phyloP scores from a whole-genome alignment of 2,113 vertebrate species.

The Microcebus tavaratra region DNA sequence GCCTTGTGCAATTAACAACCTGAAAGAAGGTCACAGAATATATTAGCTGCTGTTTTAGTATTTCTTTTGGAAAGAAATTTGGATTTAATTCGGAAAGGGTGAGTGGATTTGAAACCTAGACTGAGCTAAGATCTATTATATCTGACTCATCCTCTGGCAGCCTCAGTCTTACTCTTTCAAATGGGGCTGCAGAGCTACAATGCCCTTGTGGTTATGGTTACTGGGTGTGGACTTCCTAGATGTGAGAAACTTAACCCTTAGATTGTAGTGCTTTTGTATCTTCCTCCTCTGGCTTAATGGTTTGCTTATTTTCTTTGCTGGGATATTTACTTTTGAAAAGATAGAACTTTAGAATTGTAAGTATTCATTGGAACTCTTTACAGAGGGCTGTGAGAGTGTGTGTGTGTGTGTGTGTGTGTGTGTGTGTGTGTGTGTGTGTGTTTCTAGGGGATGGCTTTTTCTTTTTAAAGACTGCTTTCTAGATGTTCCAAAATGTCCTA shows the following conservation, averaged over 20 bases:
- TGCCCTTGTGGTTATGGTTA: too few species aligned
- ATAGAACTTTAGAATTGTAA: not conserved
- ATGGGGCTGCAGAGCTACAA: too few species aligned
- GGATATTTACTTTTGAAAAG: not conserved
- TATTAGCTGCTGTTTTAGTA: not conserved
- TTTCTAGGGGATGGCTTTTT: not conserved
- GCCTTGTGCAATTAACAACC: not conserved
- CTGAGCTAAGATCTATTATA: not conserved
- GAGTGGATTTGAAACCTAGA: not conserved
- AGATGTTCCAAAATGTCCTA: not conserved
- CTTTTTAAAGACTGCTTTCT: constrained; percentile 11
- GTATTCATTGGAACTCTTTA: not conserved
- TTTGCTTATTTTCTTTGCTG: not conserved
- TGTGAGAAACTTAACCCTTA: not conserved
- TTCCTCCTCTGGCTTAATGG: not conserved
- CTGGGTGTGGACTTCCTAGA: not conserved
- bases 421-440: not conserved
- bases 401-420: not conserved
- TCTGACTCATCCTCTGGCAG: not conserved
- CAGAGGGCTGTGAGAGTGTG: not conserved
- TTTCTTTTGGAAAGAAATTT: not conserved
- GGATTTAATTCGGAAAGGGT: not conserved
- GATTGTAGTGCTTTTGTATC: not conserved
- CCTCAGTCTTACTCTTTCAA: not conserved
- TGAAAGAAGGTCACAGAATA: not conserved